These are phyloP conservation scores for Astyanax mexicanus DNA, from an alignment of 2,797 vertebrate species.

Conservation along the genomic window DNA sequence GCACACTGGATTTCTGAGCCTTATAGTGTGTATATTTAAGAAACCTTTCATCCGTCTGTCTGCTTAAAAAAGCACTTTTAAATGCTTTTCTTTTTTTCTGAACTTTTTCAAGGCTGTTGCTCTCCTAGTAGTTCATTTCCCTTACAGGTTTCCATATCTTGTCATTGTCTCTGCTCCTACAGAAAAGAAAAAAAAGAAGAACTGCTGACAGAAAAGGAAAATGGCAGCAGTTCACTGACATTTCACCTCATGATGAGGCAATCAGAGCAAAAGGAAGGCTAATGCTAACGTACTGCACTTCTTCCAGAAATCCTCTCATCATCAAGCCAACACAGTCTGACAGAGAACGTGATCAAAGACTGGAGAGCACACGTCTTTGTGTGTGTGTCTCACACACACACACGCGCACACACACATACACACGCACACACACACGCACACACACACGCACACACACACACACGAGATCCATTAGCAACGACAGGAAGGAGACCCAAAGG, in stretches of 20 bases:
- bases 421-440: slow-evolving; percentile 18
- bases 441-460: slow-evolving; percentile 31
- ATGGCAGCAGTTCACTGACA: background rate
- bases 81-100: too few relatives aligned
- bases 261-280: background rate
- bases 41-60: too few relatives aligned
- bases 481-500: slow-evolving; percentile 49
- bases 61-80: too few relatives aligned
- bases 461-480: slow-evolving; percentile 24
- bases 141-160: too few relatives aligned
- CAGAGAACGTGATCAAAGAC: slow-evolving; percentile 18
- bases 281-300: background rate
- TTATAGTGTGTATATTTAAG: too few relatives aligned
- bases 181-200: background rate
- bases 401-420: slow-evolving; percentile 19
- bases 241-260: background rate
- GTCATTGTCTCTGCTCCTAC: background rate
- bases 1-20: too few relatives aligned
- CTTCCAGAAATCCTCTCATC: background rate
- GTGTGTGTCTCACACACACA: background rate
- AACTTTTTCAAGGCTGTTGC: too few relatives aligned
- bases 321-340: background rate
- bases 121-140: too few relatives aligned
- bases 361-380: background rate
- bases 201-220: background rate